Evolutionary conservation across 2,888 invertebrate genomes (phyloP).

Genomic region (Caenorhabditis panamensis): DNA sequence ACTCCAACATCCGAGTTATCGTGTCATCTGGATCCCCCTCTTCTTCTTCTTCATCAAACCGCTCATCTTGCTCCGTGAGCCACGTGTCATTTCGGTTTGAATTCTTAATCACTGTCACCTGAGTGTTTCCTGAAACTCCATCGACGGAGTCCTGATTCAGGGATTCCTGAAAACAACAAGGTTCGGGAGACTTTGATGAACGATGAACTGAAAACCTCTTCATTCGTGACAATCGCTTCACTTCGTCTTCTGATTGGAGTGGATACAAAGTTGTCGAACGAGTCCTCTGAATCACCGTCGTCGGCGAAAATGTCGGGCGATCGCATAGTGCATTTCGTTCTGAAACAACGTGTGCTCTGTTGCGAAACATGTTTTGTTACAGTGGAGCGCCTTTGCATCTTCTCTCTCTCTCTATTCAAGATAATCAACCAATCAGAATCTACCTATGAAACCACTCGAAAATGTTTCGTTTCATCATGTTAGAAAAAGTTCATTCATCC

Average conservation of each 20-base stretch:
- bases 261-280: slow-evolving; percentile 35
- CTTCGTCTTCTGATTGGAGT: slow-evolving; percentile 25
- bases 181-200: slow-evolving; percentile 17
- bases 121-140: slow-evolving; percentile 10
- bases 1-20: slow-evolving; percentile 25
- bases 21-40: slow-evolving; percentile 37
- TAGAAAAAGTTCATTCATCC: slow-evolving; percentile 61
- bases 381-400: neutral
- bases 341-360: neutral
- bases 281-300: slow-evolving; percentile 33
- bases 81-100: neutral
- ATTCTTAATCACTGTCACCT: slow-evolving; percentile 44
- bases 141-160: slow-evolving; percentile 36
- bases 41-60: neutral
- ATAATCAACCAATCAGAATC: slow-evolving; percentile 10
- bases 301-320: slow-evolving; percentile 50
- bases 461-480: slow-evolving; percentile 23
- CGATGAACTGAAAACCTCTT: no score
- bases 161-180: slow-evolving; percentile 11
- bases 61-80: slow-evolving; percentile 10
- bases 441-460: neutral
- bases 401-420: neutral
- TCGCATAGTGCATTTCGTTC: slow-evolving; percentile 34
- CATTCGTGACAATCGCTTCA: slow-evolving; percentile 15
- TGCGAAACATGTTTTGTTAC: neutral